Conservation (phyloP, 2,888 invertebrate species). For the Phrixothrix hirtus region DNA sequence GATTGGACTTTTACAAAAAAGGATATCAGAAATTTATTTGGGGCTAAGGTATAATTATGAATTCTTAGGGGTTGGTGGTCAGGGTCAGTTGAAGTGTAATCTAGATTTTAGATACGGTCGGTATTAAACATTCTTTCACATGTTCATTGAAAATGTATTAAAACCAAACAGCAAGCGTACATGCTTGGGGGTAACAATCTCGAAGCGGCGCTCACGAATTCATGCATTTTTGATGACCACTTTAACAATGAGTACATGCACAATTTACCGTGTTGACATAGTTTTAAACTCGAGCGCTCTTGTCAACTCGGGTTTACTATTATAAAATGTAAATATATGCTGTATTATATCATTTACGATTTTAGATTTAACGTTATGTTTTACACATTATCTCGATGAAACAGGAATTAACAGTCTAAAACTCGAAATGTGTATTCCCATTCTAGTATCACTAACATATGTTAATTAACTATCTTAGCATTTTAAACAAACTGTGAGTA, state of each 20-base stretch:
- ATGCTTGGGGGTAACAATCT: conserved; percentile 34
- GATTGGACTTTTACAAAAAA: no score
- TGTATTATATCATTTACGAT: conserved; percentile 5
- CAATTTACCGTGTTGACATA: conserved; percentile 58
- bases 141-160: conserved; percentile 57
- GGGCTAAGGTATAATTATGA: neutral
- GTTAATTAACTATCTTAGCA: no score
- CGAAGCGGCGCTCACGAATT: conserved; percentile 39
- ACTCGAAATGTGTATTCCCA: no score
- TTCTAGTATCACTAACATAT: no score
- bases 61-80: neutral
- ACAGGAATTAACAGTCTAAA: no score
- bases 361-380: conserved; percentile 2
- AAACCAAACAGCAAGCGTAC: conserved; percentile 51
- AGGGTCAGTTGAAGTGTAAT: conserved; percentile 37
- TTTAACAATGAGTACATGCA: conserved; percentile 56
- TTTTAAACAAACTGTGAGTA: no score
- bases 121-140: conserved; percentile 50
- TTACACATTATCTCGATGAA: neutral
- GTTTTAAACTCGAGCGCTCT: conserved; percentile 50
- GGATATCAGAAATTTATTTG: no score
- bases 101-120: conserved; percentile 32
- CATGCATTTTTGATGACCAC: conserved; percentile 55
- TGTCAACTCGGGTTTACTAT: conserved; percentile 19
- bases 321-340: conserved; percentile 29